A percentile compares a stretch with the other conserved stretches of the same genome.
Evolutionary conservation across 2,888 invertebrate species (phyloP).

Genomic region (Rhyacophila evoluta): DNA sequence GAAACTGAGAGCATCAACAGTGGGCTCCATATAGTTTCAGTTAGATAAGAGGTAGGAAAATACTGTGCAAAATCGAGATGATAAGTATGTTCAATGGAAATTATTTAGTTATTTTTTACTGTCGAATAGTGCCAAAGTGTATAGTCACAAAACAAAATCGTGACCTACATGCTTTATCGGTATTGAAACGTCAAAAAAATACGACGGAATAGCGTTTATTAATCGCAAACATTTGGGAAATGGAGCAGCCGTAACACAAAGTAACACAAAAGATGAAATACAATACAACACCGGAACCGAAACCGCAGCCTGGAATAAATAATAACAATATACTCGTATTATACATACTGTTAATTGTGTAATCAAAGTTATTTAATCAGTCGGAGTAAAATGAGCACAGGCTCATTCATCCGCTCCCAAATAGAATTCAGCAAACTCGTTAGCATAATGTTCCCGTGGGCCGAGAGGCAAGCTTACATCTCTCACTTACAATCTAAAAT

Average conservation of each 20-base stretch:
- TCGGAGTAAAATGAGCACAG: neutral
- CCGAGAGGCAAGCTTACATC: too few species aligned
- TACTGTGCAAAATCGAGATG: too few species aligned
- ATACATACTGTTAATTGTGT: neutral
- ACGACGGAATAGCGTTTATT: neutral
- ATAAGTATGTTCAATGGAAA: too few species aligned
- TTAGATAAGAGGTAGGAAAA: too few species aligned
- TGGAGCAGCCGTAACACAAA: neutral
- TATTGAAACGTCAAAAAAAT: neutral
- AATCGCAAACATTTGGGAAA: slow-evolving; percentile 17
- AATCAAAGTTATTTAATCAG: neutral
- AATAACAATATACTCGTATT: too few species aligned
- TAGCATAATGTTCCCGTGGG: too few species aligned
- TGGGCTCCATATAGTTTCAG: too few species aligned
- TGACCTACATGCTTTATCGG: slow-evolving; percentile 3
- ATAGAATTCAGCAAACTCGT: neutral
- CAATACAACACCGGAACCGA: too few species aligned
- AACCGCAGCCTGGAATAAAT: neutral
- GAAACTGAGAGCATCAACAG: too few species aligned
- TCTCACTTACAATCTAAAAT: too few species aligned
- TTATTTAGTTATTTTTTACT: too few species aligned
- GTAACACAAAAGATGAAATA: neutral
- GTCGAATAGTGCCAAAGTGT: neutral
- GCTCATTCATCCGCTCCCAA: neutral
- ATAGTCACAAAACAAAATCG: neutral